Percentiles rank a stretch among this genome's conserved stretches.
Conservation (phyloP, 2,888 invertebrate genomes). For the Lomographa bimaculata region DNA sequence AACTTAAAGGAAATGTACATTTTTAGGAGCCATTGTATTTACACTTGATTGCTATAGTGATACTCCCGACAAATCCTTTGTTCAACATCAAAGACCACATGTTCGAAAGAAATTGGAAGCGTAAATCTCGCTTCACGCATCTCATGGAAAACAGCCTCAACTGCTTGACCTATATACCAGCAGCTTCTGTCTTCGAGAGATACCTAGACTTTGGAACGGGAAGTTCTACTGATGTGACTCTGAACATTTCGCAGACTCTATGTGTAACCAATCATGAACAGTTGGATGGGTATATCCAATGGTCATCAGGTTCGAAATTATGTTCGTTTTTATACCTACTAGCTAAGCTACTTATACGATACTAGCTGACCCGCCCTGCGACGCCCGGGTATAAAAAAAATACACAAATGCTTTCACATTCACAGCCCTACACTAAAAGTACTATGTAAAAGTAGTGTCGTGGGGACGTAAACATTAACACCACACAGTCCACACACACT, state of each 20-base stretch:
- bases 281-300: slow-evolving; percentile 68
- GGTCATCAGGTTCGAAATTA: slow-evolving; percentile 65
- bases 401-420: no score
- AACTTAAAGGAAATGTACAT: neutral
- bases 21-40: slow-evolving; percentile 65
- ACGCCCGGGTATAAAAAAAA: no score
- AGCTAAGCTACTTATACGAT: no score
- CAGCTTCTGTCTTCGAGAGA: slow-evolving; percentile 69
- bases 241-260: slow-evolving; percentile 72
- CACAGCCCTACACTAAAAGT: no score
- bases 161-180: slow-evolving; percentile 59
- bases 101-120: slow-evolving; percentile 58
- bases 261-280: slow-evolving; percentile 72
- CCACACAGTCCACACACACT: no score
- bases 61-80: slow-evolving; percentile 57
- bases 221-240: slow-evolving; percentile 57
- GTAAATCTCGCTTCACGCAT: slow-evolving; percentile 54
- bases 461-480: no score
- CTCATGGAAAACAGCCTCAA: slow-evolving; percentile 75
- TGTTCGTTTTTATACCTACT: no score
- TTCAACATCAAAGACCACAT: slow-evolving; percentile 58
- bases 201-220: slow-evolving; percentile 72
- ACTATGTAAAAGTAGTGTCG: no score
- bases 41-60: slow-evolving; percentile 59
- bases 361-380: no score